Base-by-base conservation (phyloP, 2,888 invertebrate genomes). In the Liopterus haemorrhoidalis region DNA sequence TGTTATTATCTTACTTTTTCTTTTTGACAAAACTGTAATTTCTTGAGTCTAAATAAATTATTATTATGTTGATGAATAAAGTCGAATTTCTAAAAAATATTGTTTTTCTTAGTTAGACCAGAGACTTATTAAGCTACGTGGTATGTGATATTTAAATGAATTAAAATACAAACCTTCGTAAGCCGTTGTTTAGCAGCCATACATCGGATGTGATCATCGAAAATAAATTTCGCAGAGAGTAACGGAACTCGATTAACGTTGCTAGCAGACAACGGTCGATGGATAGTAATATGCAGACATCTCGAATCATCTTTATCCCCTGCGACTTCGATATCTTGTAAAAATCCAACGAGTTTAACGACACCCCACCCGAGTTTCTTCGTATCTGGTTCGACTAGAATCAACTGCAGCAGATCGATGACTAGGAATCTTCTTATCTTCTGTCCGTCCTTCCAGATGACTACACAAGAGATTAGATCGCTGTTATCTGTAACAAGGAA, bases 141-240 rank as follows among this genome's bases (percentile, higher is more conserved):
- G n/a, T n/a, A n/a, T n/a, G n/a, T n/a, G n/a, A n/a, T n/a, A n/a
- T n/a, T n/a, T n/a, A 38, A 22, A 39, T 18, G 12, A 22, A 21
- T 3, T 3, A 18, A 30, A 9, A 21, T 9, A 37, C 36, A 48
- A 63, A 85, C 87, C 86, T 89, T 83, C 1, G 81, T 81, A 4
- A 83, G 68, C 27, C 82, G 67, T 67, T 97, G 97, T 62, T 96
- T 97, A 16, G 97, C 97, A 12, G 97, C 96, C 95, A 97, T 95
- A 63, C 96, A 97, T 20, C 97, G 78, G 55, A 99, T 99, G 64
- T 97, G 96, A 71, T 99, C 99, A 64, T 99, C 97, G 65, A 99
- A 99, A 49, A 96, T 80, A 68, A 99, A 96, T 68, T 88, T 92
- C 6, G 93, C 90, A 3, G 87, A 80, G 5, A 94, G 69, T n/a